These are phyloP conservation scores for Crypturellus undulatus DNA, from an alignment of 2,113 vertebrate species.

Conservation along the genomic window DNA sequence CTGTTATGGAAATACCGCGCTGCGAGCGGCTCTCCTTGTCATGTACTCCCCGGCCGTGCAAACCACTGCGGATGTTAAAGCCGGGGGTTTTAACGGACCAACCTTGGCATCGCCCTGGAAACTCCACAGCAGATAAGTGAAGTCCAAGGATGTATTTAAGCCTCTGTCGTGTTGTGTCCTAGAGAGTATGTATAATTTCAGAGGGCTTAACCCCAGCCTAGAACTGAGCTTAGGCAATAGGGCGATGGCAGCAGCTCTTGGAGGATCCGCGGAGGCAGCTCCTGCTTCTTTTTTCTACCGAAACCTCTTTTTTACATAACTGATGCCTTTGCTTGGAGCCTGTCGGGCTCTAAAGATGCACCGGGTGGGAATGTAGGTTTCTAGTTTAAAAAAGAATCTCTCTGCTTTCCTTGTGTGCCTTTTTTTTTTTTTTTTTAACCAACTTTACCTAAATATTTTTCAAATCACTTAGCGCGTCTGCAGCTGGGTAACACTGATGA, in stretches of 20 bases:
- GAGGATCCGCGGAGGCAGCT: too few species aligned
- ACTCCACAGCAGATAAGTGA: too few species aligned
- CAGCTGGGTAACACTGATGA: fast-evolving
- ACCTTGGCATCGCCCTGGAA: not conserved
- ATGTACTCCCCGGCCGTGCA: fast-evolving
- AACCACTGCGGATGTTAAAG: not conserved
- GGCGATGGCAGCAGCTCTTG: not conserved
- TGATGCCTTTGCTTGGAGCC: not conserved
- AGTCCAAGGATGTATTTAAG: not conserved
- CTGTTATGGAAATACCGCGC: fast-evolving
- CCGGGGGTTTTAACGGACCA: too few species aligned
- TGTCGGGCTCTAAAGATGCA: fast-evolving
- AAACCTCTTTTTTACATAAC: not conserved
- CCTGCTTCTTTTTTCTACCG: not conserved
- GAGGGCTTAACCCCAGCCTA: not conserved
- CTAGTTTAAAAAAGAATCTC: fast-evolving
- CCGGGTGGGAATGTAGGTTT: not conserved
- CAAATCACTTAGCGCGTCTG: fast-evolving
- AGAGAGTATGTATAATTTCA: not conserved
- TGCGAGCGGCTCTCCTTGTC: not conserved
- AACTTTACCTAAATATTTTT: not conserved
- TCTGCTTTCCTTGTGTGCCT: fast-evolving
- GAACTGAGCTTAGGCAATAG: fast-evolving
- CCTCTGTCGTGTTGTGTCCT: not conserved
- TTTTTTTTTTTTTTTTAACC: too few species aligned